Evolutionary conservation across 2,113 vertebrate species (phyloP), one percentile per base, ranked within the genome.

Genomic region (Haemorhous mexicanus): DNA sequence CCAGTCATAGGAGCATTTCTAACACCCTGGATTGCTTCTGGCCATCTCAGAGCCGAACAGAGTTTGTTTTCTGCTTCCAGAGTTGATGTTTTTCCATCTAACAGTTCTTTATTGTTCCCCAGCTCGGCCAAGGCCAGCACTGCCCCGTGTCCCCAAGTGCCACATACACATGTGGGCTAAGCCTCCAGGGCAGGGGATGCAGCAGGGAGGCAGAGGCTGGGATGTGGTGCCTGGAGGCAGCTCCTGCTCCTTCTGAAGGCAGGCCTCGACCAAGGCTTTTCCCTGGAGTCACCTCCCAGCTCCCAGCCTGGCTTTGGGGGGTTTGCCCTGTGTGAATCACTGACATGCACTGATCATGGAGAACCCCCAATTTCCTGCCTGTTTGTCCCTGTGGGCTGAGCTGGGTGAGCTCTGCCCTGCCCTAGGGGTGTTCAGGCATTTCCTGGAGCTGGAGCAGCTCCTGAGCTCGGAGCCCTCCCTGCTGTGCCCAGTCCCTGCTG

Each of bases 101-200:
- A 8, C 6, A 16, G 9, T 39, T 63, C n/a, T 32, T 82, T 41
- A 20, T 18, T 28, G 27, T 5, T 9, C 24, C 47, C 47, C 63
- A 70, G 30, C 41, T 9, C 28, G 39, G 9, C 53, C 83, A 18
- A 52, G 53, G 53, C 44, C 72, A 44, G 44, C 32, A 4, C 17
- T 66, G 37, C 24, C 62, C 84, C 53, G 2, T 15, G 30, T 55
- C 47, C 39, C 41, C 47, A 14, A 2, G 56, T n/a, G 47, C 47
- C 56, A 62, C 64, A 23, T 37, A 12, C 27, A 16, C 52, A 58
- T 0, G 0, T 4, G 3, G 10, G 35, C 17, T 14, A 11, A 27
- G 58, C 13, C 35, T 30, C 16, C 43, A 11, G 37, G 32, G 37
- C 32, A 67, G 62, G 17, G 62, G 69, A 37, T 44, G 47, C 73